Evolutionary conservation across 2,888 invertebrate species (phyloP).

Genomic region (Seira sanloemensis): DNA sequence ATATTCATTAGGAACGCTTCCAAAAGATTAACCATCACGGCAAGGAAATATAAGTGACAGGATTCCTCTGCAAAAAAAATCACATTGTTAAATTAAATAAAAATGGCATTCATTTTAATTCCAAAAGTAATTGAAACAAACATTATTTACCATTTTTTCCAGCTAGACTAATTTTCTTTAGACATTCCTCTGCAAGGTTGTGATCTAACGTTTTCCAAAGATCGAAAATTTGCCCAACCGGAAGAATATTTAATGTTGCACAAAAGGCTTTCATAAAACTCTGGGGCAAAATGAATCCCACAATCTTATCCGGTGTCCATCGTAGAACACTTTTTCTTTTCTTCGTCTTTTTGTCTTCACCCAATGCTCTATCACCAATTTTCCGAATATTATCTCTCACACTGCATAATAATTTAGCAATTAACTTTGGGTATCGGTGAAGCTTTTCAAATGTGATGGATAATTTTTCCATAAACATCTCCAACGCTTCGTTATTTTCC

Average conservation of each 20-base stretch:
- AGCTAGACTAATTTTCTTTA: conserved; percentile 31
- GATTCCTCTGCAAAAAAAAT: too few species aligned
- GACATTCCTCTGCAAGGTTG: conserved; percentile 68
- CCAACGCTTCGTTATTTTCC: conserved; percentile 40
- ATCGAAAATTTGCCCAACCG: conserved; percentile 69
- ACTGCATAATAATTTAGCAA: conserved; percentile 68
- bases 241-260: conserved; percentile 61
- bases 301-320: conserved; percentile 2
- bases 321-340: not conserved
- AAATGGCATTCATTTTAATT: too few species aligned
- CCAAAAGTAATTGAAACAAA: too few species aligned
- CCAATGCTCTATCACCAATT: not conserved
- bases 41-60: too few species aligned
- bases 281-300: conserved; percentile 34
- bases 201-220: conserved; percentile 71
- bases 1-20: conserved; percentile 63
- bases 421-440: conserved; percentile 70
- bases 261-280: conserved; percentile 51
- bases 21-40: conserved; percentile 56
- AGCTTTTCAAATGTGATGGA: conserved; percentile 68
- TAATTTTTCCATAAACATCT: conserved; percentile 66
- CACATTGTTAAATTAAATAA: too few species aligned
- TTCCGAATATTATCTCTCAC: conserved; percentile 46
- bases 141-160: too few species aligned
- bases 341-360: conserved; percentile 2